Conservation (phyloP, 1,140 invertebrate species). For the Caenorhabditis remanei region DNA sequence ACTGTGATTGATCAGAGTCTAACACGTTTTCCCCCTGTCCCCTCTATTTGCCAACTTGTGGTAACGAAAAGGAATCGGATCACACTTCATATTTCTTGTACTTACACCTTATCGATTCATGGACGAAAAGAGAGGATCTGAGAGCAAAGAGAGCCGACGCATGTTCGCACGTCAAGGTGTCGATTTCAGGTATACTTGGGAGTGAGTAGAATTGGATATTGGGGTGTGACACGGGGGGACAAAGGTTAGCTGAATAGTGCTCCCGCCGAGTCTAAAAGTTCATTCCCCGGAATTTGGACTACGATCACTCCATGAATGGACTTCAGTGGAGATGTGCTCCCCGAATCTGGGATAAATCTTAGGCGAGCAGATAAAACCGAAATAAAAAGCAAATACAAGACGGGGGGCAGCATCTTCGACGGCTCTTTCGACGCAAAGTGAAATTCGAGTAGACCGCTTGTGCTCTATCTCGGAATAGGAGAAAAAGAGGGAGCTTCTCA, state of each 20-base stretch:
- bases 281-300: background rate
- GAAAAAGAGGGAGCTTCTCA: conserved; percentile 3
- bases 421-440: conserved; percentile 45
- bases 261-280: background rate
- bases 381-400: conserved; percentile 57
- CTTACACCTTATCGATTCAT: conserved; percentile 44
- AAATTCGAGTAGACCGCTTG: conserved; percentile 48
- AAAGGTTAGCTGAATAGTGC: background rate
- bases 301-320: too few species aligned
- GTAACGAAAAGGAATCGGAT: conserved; percentile 27
- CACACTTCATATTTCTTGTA: conserved; percentile 50
- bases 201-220: conserved; percentile 53
- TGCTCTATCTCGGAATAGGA: too few species aligned
- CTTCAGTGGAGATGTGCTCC: too few species aligned
- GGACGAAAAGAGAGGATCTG: background rate
- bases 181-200: conserved; percentile 35
- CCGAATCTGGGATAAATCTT: conserved; percentile 43
- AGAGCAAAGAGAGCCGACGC: conserved; percentile 8
- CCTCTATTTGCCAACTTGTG: conserved; percentile 41
- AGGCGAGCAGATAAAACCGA: conserved; percentile 52
- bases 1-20: conserved; percentile 48
- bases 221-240: conserved; percentile 30
- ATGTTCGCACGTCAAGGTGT: conserved; percentile 52
- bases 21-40: background rate
- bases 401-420: conserved; percentile 47